A percentile compares a stretch with the other conserved stretches of the same genome.
phyloP scores from a whole-genome alignment of 1,140 invertebrate species.

The Sweltsa coloradensis region DNA sequence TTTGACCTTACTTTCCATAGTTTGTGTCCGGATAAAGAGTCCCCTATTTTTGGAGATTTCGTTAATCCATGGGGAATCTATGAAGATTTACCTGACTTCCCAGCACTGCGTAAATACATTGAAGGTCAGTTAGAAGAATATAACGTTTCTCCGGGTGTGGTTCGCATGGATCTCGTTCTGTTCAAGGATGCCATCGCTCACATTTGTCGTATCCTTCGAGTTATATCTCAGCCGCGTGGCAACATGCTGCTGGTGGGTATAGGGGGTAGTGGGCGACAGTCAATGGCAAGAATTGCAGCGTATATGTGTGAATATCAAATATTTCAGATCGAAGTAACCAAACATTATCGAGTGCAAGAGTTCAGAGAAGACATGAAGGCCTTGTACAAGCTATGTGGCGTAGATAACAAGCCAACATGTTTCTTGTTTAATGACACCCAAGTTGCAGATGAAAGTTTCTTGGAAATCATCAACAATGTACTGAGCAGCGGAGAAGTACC shows the following conservation, averaged over 20 bases:
- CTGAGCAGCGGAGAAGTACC: slow-evolving; percentile 73
- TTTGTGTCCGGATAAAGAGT: slow-evolving; percentile 60
- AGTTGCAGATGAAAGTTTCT: slow-evolving; percentile 64
- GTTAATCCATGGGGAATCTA: slow-evolving; percentile 61
- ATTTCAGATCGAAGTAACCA: slow-evolving; percentile 67
- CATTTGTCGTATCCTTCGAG: slow-evolving; percentile 62
- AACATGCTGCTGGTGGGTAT: slow-evolving; percentile 75
- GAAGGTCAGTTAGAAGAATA: slow-evolving; percentile 61
- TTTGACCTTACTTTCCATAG: slow-evolving; percentile 67
- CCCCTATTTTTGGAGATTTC: slow-evolving; percentile 66
- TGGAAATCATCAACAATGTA: slow-evolving; percentile 82
- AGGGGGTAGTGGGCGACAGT: slow-evolving; percentile 75
- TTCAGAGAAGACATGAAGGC: slow-evolving; percentile 75
- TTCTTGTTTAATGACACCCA: slow-evolving; percentile 78
- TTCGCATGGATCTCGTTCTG: slow-evolving; percentile 65
- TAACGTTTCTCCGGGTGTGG: slow-evolving; percentile 58
- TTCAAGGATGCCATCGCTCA: slow-evolving; percentile 78
- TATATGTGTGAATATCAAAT: slow-evolving; percentile 65
- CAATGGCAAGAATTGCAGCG: slow-evolving; percentile 56
- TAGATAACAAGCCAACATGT: slow-evolving; percentile 57
- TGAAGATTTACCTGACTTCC: slow-evolving; percentile 57
- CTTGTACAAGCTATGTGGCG: slow-evolving; percentile 55
- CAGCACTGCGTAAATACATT: slow-evolving; percentile 46
- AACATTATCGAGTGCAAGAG: slow-evolving; percentile 58
- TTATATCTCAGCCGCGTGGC: slow-evolving; percentile 69